Evolutionary conservation across 2,797 vertebrate species (phyloP).

Genomic region (Bucorvus abyssinicus): DNA sequence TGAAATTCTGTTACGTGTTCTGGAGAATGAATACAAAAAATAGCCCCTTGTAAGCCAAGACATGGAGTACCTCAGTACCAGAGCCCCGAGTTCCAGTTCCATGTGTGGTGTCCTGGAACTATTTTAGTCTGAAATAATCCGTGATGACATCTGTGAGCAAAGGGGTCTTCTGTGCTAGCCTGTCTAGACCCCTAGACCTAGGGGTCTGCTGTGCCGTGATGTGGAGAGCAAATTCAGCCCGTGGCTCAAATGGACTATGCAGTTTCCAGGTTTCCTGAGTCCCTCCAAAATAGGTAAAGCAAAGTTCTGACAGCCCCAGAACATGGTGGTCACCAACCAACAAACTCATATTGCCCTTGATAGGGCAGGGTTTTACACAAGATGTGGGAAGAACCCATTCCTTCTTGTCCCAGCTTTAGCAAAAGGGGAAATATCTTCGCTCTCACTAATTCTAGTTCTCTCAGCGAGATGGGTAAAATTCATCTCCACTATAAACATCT

Average conservation of each 20-base stretch:
- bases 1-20: neutral
- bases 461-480: conserved; percentile 22
- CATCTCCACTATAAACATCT: conserved; percentile 59
- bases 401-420: neutral
- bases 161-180: neutral
- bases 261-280: neutral
- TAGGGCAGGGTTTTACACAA: neutral
- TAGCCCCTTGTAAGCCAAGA: neutral
- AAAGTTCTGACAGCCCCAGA: neutral
- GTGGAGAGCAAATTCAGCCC: neutral
- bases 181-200: too few relatives aligned
- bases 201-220: neutral
- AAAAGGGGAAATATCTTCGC: neutral
- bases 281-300: neutral
- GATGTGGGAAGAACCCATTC: neutral
- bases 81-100: neutral
- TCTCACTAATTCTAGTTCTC: neutral
- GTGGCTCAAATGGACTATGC: neutral
- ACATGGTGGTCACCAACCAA: neutral
- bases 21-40: neutral
- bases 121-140: neutral
- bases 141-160: neutral
- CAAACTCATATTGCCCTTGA: neutral
- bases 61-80: rapidly evolving
- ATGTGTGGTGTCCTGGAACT: neutral